Conservation (phyloP, 2,113 vertebrate species). For the Mormoops blainvillei region DNA sequence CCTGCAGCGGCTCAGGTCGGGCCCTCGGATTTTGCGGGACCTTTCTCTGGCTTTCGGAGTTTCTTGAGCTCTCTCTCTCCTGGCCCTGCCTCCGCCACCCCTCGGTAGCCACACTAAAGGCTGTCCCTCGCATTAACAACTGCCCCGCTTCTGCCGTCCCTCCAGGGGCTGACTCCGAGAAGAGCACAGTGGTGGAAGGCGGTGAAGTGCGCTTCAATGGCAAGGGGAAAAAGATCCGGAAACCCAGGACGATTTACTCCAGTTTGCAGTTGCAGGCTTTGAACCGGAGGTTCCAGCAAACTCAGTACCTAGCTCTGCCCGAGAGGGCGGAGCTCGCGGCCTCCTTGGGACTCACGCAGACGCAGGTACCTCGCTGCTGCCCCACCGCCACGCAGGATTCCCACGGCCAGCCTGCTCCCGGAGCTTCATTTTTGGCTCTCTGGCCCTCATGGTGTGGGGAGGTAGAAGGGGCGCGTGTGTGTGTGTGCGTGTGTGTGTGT, state of each 20-base stretch:
- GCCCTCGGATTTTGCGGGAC: neutral
- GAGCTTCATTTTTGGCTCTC: neutral
- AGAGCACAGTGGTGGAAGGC: constrained; percentile 98
- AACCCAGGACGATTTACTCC: constrained; percentile 99
- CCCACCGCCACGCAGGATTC: neutral
- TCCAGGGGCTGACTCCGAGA: constrained; percentile 91
- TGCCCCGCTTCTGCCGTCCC: constrained; percentile 60
- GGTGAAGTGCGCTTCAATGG: constrained; percentile 99
- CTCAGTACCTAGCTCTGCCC: constrained; percentile 96
- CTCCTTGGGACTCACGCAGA: constrained; percentile 98
- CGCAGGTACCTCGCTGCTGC: constrained; percentile 87
- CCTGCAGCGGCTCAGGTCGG: constrained; percentile 59
- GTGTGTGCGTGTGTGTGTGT: neutral
- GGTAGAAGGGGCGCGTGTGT: neutral
- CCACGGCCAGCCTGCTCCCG: neutral
- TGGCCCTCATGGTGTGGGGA: neutral
- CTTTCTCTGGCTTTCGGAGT: neutral
- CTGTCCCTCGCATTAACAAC: neutral
- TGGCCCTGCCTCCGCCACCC: neutral
- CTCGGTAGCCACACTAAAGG: neutral
- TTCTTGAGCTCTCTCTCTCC: neutral
- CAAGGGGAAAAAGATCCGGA: constrained; percentile 99
- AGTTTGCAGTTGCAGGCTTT: constrained; percentile 98
- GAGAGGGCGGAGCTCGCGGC: constrained; percentile 98
- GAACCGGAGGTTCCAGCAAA: constrained; percentile 98